These are phyloP conservation scores for Pteronotus mesoamericanus DNA, from an alignment of 2,797 vertebrate species.

Conservation along the genomic window DNA sequence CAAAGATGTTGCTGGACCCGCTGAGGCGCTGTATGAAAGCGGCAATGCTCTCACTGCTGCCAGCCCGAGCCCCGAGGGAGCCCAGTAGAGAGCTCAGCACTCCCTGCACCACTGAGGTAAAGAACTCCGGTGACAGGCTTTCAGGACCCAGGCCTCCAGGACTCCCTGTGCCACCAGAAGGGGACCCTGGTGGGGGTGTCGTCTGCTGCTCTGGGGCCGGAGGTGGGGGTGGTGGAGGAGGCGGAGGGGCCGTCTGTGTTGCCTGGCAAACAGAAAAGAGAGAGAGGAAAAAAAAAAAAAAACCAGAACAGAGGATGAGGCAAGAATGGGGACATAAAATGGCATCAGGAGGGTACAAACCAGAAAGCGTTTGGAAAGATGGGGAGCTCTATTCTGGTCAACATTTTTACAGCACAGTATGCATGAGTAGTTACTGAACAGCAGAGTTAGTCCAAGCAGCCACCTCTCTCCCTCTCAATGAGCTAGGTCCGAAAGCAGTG, in stretches of 20 bases:
- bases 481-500: not conserved
- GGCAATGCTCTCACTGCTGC: slow-evolving; percentile 92
- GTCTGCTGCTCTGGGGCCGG: slow-evolving; percentile 61
- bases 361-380: not conserved
- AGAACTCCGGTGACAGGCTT: slow-evolving; percentile 89
- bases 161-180: slow-evolving; percentile 57
- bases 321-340: not conserved
- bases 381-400: not conserved
- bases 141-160: slow-evolving; percentile 76
- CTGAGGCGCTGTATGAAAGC: slow-evolving; percentile 94
- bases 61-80: slow-evolving; percentile 88
- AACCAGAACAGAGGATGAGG: not conserved
- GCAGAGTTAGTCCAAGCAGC: not conserved
- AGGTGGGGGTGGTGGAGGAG: slow-evolving; percentile 41
- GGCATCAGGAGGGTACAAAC: not conserved
- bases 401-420: not conserved
- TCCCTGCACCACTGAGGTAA: slow-evolving; percentile 92
- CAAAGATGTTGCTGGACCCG: slow-evolving; percentile 92
- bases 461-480: not conserved
- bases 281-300: too few relatives aligned
- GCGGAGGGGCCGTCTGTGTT: slow-evolving; percentile 71
- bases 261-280: slow-evolving; percentile 76
- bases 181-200: slow-evolving; percentile 34
- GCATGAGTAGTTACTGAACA: not conserved
- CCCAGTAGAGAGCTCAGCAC: slow-evolving; percentile 93